phyloP scores from a whole-genome alignment of 92 coral and sea anemone species.

The Bergia puertoricense region DNA sequence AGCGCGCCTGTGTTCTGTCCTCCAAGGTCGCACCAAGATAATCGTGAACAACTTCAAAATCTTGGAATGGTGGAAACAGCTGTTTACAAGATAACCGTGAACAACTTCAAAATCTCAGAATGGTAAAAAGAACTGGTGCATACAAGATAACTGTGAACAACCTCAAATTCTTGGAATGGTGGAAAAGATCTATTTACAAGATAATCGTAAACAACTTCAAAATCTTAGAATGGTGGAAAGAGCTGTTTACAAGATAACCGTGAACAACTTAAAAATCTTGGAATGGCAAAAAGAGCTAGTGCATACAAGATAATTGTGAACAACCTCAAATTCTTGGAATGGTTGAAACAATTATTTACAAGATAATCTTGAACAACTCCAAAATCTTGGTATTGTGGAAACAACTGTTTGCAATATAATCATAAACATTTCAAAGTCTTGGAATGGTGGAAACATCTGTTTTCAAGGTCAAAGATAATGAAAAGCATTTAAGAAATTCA shows the following conservation, averaged over 20 bases:
- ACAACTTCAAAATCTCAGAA: conserved; percentile 90
- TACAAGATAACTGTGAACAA: conserved; percentile 68
- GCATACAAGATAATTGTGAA: not conserved
- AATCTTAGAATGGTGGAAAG: conserved; percentile 90
- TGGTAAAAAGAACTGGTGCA: conserved; percentile 63
- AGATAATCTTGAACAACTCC: conserved; percentile 95
- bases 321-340: conserved; percentile 67
- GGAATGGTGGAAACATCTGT: conserved; percentile 68
- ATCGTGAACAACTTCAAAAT: conserved; percentile 97
- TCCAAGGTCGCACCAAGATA: conserved; percentile 75
- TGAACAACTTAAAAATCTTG: conserved; percentile 92
- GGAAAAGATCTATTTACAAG: conserved; percentile 53
- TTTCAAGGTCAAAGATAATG: too few relatives aligned
- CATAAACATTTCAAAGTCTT: not conserved
- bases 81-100: conserved; percentile 68
- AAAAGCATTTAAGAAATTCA: not conserved
- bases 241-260: conserved; percentile 16
- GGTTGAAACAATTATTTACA: conserved; percentile 49
- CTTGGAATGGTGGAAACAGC: conserved; percentile 88
- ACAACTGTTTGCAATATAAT: conserved; percentile 41
- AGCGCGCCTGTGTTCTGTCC: conserved; percentile 79
- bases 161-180: conserved; percentile 91
- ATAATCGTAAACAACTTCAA: conserved; percentile 93
- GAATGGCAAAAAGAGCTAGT: conserved; percentile 68
- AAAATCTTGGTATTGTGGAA: conserved; percentile 91